These are phyloP conservation scores for Dryobates pubescens DNA, from an alignment of 2,797 vertebrate species.

Conservation along the genomic window DNA sequence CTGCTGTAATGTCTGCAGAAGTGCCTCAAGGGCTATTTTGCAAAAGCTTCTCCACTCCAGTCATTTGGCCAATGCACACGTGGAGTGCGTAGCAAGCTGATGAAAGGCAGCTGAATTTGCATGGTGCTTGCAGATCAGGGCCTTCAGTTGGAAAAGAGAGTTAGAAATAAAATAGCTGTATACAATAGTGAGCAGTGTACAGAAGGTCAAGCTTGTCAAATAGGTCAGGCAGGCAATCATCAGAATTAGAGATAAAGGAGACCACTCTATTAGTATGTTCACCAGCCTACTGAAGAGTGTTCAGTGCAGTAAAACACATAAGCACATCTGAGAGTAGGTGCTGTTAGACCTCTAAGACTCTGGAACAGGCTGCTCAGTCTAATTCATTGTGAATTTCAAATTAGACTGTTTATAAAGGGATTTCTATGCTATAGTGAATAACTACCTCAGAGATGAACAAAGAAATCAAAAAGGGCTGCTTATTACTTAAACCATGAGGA, in stretches of 20 bases:
- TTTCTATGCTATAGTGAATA: background rate
- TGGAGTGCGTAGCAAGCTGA: background rate
- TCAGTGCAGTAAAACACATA: background rate
- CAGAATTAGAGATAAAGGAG: conserved; percentile 30
- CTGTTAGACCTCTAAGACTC: background rate
- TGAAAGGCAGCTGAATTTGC: conserved; percentile 8
- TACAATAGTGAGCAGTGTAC: background rate
- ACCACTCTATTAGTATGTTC: background rate
- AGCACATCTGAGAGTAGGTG: background rate
- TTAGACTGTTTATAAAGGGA: background rate
- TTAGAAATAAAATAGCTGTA: conserved; percentile 4
- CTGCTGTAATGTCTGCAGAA: background rate
- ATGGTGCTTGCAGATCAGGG: background rate
- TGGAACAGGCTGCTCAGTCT: background rate
- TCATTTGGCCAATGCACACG: background rate
- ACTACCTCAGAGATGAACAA: background rate
- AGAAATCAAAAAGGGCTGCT: background rate
- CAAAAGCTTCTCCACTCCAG: background rate
- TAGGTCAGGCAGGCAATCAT: conserved; percentile 21
- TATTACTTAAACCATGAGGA: background rate
- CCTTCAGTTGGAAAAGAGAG: background rate
- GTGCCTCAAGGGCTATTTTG: background rate
- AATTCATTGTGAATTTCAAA: background rate
- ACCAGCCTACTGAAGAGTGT: background rate
- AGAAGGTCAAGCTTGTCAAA: background rate